These are phyloP conservation scores for Marcusenius ussheri DNA, from an alignment of 2,113 vertebrate genomes.

Conservation along the genomic window DNA sequence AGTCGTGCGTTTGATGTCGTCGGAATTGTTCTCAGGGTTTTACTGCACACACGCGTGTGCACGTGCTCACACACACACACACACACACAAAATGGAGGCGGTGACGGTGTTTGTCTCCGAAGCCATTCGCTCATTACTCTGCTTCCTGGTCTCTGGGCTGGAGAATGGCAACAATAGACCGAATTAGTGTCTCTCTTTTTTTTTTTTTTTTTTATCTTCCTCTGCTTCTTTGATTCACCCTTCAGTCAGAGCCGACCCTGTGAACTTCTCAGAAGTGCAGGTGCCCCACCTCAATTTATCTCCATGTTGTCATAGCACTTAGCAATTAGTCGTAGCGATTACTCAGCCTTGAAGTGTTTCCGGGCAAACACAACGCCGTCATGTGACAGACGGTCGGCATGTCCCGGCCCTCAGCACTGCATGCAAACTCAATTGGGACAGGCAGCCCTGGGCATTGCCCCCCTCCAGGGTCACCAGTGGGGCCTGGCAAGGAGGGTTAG, in stretches of 20 bases:
- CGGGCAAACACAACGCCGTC: background rate
- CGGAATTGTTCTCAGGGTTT: conserved; percentile 93
- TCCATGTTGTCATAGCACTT: conserved; percentile 41
- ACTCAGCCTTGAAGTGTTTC: background rate
- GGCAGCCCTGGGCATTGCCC: background rate
- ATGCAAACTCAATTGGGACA: background rate
- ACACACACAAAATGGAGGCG: conserved; percentile 19
- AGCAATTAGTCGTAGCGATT: background rate
- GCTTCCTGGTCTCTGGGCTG: conserved; percentile 4
- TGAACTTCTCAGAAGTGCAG: conserved; percentile 50
- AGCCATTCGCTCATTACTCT: conserved; percentile 26
- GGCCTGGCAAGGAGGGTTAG: background rate
- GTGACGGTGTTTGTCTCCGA: conserved; percentile 18
- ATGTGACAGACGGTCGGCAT: background rate
- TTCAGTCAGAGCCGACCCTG: conserved; percentile 49
- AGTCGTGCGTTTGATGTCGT: conserved; percentile 92
- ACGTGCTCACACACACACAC: background rate
- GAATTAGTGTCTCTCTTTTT: background rate
- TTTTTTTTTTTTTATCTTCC: background rate
- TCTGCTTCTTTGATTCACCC: background rate
- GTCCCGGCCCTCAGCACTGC: background rate
- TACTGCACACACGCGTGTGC: conserved; percentile 36
- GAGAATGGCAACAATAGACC: background rate
- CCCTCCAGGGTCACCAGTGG: background rate
- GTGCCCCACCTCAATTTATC: conserved; percentile 41